Evolutionary conservation across 2,888 invertebrate species (phyloP).

Genomic region (Strigamia transsilvanica): DNA sequence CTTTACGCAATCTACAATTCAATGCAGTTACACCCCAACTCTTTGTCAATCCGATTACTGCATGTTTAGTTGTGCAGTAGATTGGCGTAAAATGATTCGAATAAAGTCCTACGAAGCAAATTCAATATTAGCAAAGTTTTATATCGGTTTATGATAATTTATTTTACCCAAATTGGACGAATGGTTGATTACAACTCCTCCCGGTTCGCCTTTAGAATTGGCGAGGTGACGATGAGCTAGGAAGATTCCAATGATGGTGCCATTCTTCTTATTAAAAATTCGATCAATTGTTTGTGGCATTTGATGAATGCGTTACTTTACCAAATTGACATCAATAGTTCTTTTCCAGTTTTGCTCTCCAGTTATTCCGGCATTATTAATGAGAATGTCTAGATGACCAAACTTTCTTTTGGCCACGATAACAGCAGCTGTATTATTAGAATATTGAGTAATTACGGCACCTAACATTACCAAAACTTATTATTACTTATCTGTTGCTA

Average conservation of each 20-base stretch:
- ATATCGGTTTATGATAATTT: background rate
- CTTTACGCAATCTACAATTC: background rate
- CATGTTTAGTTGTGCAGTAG: conserved; percentile 9
- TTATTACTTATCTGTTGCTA: background rate
- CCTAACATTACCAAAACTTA: background rate
- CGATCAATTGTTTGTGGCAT: background rate
- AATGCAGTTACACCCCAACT: background rate
- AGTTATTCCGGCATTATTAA: conserved; percentile 17
- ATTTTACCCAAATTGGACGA: background rate
- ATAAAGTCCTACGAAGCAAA: background rate
- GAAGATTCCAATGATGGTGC: background rate
- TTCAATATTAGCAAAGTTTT: no score
- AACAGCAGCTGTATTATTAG: background rate
- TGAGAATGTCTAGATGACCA: conserved; percentile 25
- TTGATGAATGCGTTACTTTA: background rate
- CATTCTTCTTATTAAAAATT: background rate
- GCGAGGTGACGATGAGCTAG: background rate
- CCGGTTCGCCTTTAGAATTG: background rate
- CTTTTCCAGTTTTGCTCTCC: background rate
- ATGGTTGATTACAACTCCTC: background rate
- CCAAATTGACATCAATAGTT: conserved; percentile 16
- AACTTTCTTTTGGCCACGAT: background rate
- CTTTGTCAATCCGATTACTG: background rate
- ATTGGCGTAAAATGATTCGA: background rate
- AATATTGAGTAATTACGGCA: no score